Percentiles rank a stretch among this genome's conserved stretches.
Conservation (phyloP, 2,888 invertebrate genomes). For the Ptilodon capucinus region DNA sequence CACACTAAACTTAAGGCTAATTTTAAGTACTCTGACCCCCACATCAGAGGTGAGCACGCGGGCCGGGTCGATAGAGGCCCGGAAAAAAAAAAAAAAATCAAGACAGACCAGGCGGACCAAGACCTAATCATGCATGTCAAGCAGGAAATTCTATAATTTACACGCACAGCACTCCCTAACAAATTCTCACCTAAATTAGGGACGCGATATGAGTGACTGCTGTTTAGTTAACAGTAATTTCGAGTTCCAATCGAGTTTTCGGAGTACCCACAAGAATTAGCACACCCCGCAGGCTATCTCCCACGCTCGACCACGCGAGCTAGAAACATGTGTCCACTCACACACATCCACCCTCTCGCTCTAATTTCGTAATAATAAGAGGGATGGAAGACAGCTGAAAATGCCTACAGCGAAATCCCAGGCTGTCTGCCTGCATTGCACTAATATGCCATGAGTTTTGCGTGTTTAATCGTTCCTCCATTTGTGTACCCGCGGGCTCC, state of each 20-base stretch:
- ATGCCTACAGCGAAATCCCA: slow-evolving; percentile 59
- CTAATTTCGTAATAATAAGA: slow-evolving; percentile 43
- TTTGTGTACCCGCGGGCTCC: slow-evolving; percentile 29
- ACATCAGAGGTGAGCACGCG: too few relatives aligned
- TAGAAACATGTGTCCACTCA: slow-evolving; percentile 42
- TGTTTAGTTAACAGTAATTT: slow-evolving; percentile 1
- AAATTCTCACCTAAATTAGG: background rate
- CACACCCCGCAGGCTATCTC: slow-evolving; percentile 59
- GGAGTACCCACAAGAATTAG: slow-evolving; percentile 38
- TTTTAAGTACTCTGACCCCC: too few relatives aligned
- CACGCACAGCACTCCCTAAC: background rate
- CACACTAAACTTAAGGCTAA: too few relatives aligned
- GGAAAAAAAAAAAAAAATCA: too few relatives aligned
- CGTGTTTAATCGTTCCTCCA: slow-evolving; percentile 35
- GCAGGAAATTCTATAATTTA: too few relatives aligned
- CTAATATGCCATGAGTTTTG: background rate
- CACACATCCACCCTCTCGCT: slow-evolving; percentile 38
- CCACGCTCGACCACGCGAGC: slow-evolving; percentile 55
- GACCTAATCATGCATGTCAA: too few relatives aligned
- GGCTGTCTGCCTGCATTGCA: slow-evolving; percentile 43
- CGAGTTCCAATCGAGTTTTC: slow-evolving; percentile 17
- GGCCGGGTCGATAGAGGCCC: too few relatives aligned
- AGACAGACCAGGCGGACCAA: too few relatives aligned
- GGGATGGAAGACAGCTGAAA: slow-evolving; percentile 40
- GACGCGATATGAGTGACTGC: background rate